A percentile compares a stretch with the other conserved stretches of the same genome.
These are phyloP conservation scores for Saturnia japonica DNA, from an alignment of 2,888 invertebrate genomes.

Conservation along the genomic window DNA sequence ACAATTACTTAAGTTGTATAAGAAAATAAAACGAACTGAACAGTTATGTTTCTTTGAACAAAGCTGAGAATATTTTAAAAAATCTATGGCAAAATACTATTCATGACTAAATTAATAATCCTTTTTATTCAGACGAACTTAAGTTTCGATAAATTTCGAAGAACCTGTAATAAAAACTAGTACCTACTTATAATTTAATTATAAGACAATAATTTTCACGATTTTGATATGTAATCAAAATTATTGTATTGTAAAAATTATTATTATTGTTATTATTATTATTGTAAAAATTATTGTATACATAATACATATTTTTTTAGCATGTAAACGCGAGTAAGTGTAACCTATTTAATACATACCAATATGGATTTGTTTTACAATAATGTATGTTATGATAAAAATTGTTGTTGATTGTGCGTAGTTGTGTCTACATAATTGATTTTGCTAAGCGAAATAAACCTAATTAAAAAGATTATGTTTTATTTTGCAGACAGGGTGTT, in stretches of 20 bases:
- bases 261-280: too few relatives aligned
- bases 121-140: neutral
- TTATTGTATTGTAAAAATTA: too few relatives aligned
- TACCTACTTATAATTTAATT: neutral
- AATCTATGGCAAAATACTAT: neutral
- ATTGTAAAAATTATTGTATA: too few relatives aligned
- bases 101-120: neutral
- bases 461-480: neutral
- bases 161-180: neutral
- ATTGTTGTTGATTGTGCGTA: neutral
- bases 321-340: neutral
- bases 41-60: neutral
- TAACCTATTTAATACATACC: neutral
- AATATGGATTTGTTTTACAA: neutral
- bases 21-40: neutral
- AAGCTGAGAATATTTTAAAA: neutral
- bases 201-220: slow-evolving; percentile 4
- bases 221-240: too few relatives aligned
- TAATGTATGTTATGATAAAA: neutral
- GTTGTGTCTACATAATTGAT: neutral
- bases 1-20: neutral
- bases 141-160: neutral
- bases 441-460: neutral
- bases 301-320: neutral
- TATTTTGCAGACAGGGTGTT: neutral